Percentiles rank a stretch among this genome's conserved stretches.
Evolutionary conservation across 2,797 vertebrate genomes (phyloP).

Genomic region (Mareca strepera): DNA sequence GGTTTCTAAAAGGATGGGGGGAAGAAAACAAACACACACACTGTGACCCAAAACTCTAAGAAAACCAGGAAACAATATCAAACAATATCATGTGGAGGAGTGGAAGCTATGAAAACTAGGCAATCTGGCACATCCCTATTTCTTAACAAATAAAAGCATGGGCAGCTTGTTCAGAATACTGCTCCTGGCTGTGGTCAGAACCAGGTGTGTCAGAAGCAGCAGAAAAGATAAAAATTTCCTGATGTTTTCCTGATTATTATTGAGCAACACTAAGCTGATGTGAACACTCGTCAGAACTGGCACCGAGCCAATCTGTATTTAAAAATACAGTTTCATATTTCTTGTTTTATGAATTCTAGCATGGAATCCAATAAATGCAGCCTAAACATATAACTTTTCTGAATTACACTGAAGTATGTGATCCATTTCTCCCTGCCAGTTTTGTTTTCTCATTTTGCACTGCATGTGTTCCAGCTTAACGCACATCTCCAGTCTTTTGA

Average conservation of each 20-base stretch:
- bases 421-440: background rate
- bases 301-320: background rate
- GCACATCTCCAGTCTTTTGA: background rate
- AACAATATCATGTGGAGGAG: accelerated
- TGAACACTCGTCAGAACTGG: accelerated
- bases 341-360: background rate
- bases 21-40: too few species aligned
- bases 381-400: background rate
- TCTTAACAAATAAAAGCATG: background rate
- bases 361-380: background rate
- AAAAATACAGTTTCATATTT: background rate
- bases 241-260: background rate
- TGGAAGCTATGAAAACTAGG: background rate
- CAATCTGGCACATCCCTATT: accelerated
- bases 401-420: background rate
- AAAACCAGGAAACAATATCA: background rate
- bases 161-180: background rate
- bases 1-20: too few species aligned
- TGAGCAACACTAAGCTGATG: background rate
- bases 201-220: background rate
- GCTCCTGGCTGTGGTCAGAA: background rate
- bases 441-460: background rate
- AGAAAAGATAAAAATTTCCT: background rate
- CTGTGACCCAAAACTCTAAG: background rate
- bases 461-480: background rate